Base-by-base conservation (phyloP, 2,888 invertebrate genomes). In the Stegana nigrithorax region DNA sequence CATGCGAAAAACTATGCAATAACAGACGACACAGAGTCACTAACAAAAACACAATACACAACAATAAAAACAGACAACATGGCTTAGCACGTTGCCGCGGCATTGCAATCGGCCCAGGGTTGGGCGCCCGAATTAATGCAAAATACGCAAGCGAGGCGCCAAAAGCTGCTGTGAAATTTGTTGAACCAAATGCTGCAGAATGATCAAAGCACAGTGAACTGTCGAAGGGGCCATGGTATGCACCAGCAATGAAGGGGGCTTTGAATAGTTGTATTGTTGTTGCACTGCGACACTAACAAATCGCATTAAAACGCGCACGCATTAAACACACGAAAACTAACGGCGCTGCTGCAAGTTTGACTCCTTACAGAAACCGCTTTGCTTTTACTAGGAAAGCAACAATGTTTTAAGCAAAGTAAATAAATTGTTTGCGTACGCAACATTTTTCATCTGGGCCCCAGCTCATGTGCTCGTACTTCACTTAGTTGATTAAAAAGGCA, bases 221-320 rank as follows among this genome's bases (percentile, higher is more conserved):
- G 45, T 7, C 10, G 17, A 17, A 2, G 45, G 10, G 10, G 32
- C n/a, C n/a, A 5, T 32, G 2, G 32, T 32, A n/a, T 32, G 32
- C n/a, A n/a, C n/a, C n/a, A n/a, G n/a, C n/a, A n/a, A n/a, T 32
- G 2, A 32, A 32, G n/a, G 5, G 39, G 39, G 12, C 39, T n/a
- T 39, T 39, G 6, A 17, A 14, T 39, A 5, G 39, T 5, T 17
- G 14, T 39, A 14, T 8, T 39, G n/a, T 39, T 4, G 39, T 5
- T 36, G 36, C 5, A 10, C 6, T 12, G 62, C 67, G 65, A 69
- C 77, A 69, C 70, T 73, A 66, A 67, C 71, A 74, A 73, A 75
- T 77, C 74, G 79, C 71, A 74, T 79, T 75, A 68, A 77, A 69
- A 62, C 65, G 67, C 60, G 65, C 64, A 62, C 68, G 62, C 64